Percentiles rank a stretch among this genome's conserved stretches.
phyloP scores from a whole-genome alignment of 1,140 invertebrate species.

The Drosophila guanche region DNA sequence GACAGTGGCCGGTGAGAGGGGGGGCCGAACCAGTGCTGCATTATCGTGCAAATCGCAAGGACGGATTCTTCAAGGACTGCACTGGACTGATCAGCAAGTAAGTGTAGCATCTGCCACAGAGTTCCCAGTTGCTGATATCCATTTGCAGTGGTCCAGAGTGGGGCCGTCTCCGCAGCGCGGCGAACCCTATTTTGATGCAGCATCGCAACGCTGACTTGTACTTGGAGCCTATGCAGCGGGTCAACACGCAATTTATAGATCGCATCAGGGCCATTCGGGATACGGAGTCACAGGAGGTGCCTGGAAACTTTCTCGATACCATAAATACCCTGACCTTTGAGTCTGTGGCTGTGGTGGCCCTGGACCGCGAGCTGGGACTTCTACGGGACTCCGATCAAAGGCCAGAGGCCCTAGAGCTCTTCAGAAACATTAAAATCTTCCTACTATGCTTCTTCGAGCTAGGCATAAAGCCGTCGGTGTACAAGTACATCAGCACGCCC shows the following conservation, averaged over 20 bases:
- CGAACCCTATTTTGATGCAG: slow-evolving; percentile 61
- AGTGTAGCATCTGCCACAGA: neutral
- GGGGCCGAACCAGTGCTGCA: slow-evolving; percentile 48
- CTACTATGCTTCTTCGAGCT: slow-evolving; percentile 75
- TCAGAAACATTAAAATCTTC: slow-evolving; percentile 25
- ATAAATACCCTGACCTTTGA: slow-evolving; percentile 88
- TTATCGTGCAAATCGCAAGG: slow-evolving; percentile 40
- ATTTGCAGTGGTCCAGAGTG: slow-evolving; percentile 44
- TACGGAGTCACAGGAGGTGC: slow-evolving; percentile 84
- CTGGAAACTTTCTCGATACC: slow-evolving; percentile 85
- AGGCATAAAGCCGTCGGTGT: slow-evolving; percentile 86
- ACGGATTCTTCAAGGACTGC: slow-evolving; percentile 51
- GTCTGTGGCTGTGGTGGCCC: slow-evolving; percentile 87
- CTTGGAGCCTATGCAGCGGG: slow-evolving; percentile 44
- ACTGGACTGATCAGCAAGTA: slow-evolving; percentile 43
- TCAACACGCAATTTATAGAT: slow-evolving; percentile 86
- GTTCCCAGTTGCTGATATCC: too few species aligned
- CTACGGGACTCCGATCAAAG: neutral
- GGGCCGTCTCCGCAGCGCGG: slow-evolving; percentile 26
- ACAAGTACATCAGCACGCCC: slow-evolving; percentile 86
- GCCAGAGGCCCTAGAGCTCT: slow-evolving; percentile 18
- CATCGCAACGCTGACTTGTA: slow-evolving; percentile 49
- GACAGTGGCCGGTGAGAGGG: slow-evolving; percentile 55
- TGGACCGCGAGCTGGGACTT: slow-evolving; percentile 84
- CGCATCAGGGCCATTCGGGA: slow-evolving; percentile 86